Percentiles rank a stretch among this genome's conserved stretches.
These are phyloP conservation scores for Nothoprocta pentlandii DNA, from an alignment of 2,113 vertebrate genomes.

Conservation along the genomic window DNA sequence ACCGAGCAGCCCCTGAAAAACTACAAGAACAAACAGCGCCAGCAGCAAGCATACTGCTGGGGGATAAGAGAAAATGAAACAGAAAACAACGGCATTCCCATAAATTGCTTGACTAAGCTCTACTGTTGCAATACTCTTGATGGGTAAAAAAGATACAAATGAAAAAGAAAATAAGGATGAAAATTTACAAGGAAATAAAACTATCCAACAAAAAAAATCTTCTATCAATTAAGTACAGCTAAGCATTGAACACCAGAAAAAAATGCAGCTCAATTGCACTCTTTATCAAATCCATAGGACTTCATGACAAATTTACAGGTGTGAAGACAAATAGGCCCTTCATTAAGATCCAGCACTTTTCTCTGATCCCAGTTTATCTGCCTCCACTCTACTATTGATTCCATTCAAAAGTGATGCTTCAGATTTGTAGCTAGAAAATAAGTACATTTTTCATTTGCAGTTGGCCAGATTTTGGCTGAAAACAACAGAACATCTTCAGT, in stretches of 20 bases:
- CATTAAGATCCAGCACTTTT: neutral
- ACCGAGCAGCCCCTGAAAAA: neutral
- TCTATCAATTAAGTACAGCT: neutral
- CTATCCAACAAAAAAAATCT: neutral
- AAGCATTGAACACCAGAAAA: neutral
- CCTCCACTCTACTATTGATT: slow-evolving; percentile 21
- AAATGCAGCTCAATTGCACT: neutral
- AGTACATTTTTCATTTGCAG: slow-evolving; percentile 23
- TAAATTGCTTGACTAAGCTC: neutral
- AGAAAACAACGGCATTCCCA: neutral
- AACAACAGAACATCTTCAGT: neutral
- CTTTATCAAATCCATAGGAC: slow-evolving; percentile 19
- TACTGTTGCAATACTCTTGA: neutral
- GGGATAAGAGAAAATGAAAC: neutral
- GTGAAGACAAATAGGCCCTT: slow-evolving; percentile 18
- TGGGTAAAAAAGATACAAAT: neutral
- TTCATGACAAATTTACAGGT: neutral
- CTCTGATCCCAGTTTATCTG: slow-evolving; percentile 42
- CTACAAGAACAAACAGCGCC: neutral
- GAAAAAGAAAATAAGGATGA: neutral
- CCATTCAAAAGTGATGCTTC: neutral
- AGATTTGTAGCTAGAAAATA: slow-evolving; percentile 13
- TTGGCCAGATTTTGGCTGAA: neutral
- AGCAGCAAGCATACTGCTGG: neutral
- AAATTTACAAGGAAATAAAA: neutral